Evolutionary conservation across 2,888 invertebrate species (phyloP), one percentile per base, ranked within the genome.

Genomic region (Mythimna ferrago): DNA sequence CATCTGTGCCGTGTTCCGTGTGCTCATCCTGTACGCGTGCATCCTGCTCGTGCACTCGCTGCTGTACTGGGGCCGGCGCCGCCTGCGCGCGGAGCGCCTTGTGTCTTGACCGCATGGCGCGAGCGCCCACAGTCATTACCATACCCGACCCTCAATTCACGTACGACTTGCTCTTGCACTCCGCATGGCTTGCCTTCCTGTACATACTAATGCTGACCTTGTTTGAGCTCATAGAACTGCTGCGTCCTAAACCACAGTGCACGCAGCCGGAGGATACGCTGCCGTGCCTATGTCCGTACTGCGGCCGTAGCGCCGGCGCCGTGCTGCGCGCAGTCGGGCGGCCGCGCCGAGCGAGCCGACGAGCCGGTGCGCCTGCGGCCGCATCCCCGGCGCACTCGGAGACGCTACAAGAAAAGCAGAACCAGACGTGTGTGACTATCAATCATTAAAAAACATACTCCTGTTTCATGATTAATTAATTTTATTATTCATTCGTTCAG

Each of bases 31-130:
- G 51, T 93, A 92, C 89, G 82, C 88, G 68, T 90, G 91, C 83
- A 88, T 93, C 74, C 67, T 93, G 68, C 66, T 91, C 60, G 88
- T 92, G 67, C 93, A 93, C 88, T 87, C 91, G 70, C 79, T 93
- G 82, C 86, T 93, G 74, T 90, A 92, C 88, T 92, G 92, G 91
- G 90, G 92, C 73, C 91, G 93, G 35, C 89, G 87, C 26, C 57
- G 79, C 65, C 78, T 92, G 80, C 90, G 90, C 61, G 62, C 57
- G 57, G 10, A 67, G 38, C 79, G 65, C 14, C 62, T 35, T n/a
- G 56, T 62, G n/a, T 74, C 77, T 62, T 81, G 19, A 44, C 48
- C 38, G 53, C 70, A 78, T 77, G 78, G 73, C 81, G 73, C 73
- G 68, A 65, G 7, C 32, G 6, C 73, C 65, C 62, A 11, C 38